Evolutionary conservation across 2,113 vertebrate genomes (phyloP).

Genomic region (Procavia capensis): DNA sequence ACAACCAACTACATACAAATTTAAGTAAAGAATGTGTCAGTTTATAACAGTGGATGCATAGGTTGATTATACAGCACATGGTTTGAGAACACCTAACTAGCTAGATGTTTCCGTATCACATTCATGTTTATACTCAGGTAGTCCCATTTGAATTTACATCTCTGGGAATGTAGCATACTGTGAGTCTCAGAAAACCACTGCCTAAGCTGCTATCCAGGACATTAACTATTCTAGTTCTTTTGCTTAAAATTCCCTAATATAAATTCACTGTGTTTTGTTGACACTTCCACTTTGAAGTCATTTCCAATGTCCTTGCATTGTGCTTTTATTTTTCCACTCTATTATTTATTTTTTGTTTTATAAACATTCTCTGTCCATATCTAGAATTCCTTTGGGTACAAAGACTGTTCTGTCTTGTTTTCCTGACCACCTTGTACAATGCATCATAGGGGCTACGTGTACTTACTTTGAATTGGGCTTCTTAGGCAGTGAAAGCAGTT

Average conservation of each 20-base stretch:
- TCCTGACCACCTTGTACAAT: rapidly evolving
- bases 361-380: neutral
- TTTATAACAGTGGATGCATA: neutral
- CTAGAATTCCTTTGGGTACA: neutral
- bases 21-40: neutral
- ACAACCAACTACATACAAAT: neutral
- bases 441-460: neutral
- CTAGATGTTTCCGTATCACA: neutral
- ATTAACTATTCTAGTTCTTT: neutral
- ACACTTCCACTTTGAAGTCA: neutral
- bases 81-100: neutral
- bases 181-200: neutral
- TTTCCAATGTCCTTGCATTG: neutral
- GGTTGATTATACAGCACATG: rapidly evolving
- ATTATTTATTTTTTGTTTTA: neutral
- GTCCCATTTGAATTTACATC: neutral
- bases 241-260: neutral
- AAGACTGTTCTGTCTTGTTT: neutral
- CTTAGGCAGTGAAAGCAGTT: neutral
- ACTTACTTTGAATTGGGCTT: neutral
- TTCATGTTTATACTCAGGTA: too few relatives aligned
- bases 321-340: neutral
- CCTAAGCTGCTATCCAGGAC: rapidly evolving
- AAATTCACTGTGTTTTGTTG: neutral
- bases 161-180: too few relatives aligned